A percentile compares a stretch with the other conserved stretches of the same genome.
Evolutionary conservation across 1,140 invertebrate species (phyloP).

Genomic region (Drosophila kohkoa): DNA sequence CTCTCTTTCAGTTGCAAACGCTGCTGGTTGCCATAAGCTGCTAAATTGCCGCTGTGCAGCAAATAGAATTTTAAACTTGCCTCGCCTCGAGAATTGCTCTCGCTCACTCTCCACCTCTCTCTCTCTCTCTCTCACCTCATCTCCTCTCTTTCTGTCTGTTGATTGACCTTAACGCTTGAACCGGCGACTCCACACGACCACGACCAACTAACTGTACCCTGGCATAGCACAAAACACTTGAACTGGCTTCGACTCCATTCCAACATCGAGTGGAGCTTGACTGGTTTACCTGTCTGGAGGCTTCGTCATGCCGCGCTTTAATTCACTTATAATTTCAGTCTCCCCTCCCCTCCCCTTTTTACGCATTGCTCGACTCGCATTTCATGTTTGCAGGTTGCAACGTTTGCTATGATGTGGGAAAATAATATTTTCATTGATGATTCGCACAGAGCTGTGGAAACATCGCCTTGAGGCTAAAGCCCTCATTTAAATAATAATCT

Average conservation of each 20-base stretch:
- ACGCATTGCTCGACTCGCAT: conserved; percentile 56
- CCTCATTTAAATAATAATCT: conserved; percentile 26
- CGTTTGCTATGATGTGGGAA: conserved; percentile 57
- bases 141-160: conserved; percentile 21
- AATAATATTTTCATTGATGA: conserved; percentile 59
- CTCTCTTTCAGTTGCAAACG: no score
- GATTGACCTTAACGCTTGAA: conserved; percentile 78
- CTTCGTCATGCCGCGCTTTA: conserved; percentile 54
- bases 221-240: conserved; percentile 37
- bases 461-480: neutral
- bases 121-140: neutral
- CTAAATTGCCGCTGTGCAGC: conserved; percentile 78
- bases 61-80: conserved; percentile 75
- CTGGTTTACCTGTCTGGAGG: conserved; percentile 18
- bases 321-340: conserved; percentile 73
- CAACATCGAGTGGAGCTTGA: neutral
- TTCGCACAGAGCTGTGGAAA: neutral
- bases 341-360: neutral
- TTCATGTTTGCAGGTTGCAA: conserved; percentile 50
- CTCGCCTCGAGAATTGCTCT: conserved; percentile 25
- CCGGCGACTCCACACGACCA: conserved; percentile 45
- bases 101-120: neutral
- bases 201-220: conserved; percentile 62
- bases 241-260: conserved; percentile 22
- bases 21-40: conserved; percentile 44